These are phyloP conservation scores for Stenichneumon culpator DNA, from an alignment of 2,888 invertebrate genomes.

Conservation along the genomic window DNA sequence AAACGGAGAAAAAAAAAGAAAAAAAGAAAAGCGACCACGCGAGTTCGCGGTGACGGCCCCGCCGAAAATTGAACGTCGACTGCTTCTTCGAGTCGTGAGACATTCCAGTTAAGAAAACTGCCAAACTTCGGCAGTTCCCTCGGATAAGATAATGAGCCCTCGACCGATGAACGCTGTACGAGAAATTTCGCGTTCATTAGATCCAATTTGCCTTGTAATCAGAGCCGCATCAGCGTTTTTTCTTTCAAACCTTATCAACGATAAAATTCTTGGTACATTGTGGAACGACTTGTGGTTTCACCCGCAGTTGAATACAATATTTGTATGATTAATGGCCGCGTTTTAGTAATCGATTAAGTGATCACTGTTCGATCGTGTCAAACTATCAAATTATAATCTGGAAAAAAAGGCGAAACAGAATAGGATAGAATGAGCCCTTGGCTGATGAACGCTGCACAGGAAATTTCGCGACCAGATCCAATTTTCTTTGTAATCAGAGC, in stretches of 20 bases:
- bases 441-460: constrained; percentile 39
- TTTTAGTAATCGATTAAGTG: neutral
- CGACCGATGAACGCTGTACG: constrained; percentile 31
- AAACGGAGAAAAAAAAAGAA: constrained; percentile 30
- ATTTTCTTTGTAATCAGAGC: constrained; percentile 49
- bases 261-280: constrained; percentile 32
- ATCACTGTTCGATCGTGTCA: constrained; percentile 16
- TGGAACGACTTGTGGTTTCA: neutral
- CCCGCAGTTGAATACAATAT: neutral
- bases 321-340: constrained; percentile 1
- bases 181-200: constrained; percentile 56
- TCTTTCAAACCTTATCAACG: constrained; percentile 37
- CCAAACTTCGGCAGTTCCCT: constrained; percentile 60
- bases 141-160: constrained; percentile 51
- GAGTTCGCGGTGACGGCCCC: constrained; percentile 34
- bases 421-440: constrained; percentile 20
- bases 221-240: constrained; percentile 8
- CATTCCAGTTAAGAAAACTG: constrained; percentile 61
- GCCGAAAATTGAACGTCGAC: constrained; percentile 45
- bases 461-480: constrained; percentile 51
- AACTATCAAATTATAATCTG: constrained; percentile 2
- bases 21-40: constrained; percentile 16
- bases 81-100: constrained; percentile 38
- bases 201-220: constrained; percentile 53
- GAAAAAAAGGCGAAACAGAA: no score